Evolutionary conservation across 2,113 vertebrate species (phyloP).

Genomic region (Gymnogyps californianus): DNA sequence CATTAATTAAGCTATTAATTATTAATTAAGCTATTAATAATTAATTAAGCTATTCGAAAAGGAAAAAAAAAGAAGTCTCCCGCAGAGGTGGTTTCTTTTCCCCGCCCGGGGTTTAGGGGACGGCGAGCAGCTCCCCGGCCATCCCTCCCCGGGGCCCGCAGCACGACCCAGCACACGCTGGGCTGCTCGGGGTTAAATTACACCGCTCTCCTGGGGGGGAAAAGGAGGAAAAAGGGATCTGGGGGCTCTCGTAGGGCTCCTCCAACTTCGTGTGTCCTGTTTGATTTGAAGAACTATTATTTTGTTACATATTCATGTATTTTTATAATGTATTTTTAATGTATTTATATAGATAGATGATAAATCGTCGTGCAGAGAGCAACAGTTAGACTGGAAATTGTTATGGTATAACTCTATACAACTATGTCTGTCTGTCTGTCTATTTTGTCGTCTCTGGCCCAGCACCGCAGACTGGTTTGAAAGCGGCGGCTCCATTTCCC

Average conservation of each 20-base stretch:
- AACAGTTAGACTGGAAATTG: too few species aligned
- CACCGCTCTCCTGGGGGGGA: too few species aligned
- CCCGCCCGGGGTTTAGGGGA: background rate
- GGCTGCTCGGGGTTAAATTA: background rate
- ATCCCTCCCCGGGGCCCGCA: background rate
- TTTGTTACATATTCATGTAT: background rate
- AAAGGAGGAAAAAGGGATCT: background rate
- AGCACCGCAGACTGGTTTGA: background rate
- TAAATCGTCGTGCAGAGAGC: background rate
- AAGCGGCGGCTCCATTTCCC: background rate
- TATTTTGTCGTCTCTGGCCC: background rate
- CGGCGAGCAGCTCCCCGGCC: background rate
- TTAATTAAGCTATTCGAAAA: background rate
- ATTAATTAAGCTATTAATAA: background rate
- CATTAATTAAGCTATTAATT: background rate
- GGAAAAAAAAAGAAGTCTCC: too few species aligned
- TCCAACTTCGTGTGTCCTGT: background rate
- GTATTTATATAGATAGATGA: background rate
- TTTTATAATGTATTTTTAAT: background rate
- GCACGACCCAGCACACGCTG: too few species aligned
- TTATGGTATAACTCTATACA: too few species aligned
- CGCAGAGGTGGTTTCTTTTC: too few species aligned
- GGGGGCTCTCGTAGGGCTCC: background rate
- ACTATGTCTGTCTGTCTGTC: too few species aligned
- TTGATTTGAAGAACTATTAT: too few species aligned